Evolutionary conservation across 2,888 invertebrate genomes (phyloP), one percentile per base, ranked within the genome.

Genomic region (Epiperipatus broadwayi): DNA sequence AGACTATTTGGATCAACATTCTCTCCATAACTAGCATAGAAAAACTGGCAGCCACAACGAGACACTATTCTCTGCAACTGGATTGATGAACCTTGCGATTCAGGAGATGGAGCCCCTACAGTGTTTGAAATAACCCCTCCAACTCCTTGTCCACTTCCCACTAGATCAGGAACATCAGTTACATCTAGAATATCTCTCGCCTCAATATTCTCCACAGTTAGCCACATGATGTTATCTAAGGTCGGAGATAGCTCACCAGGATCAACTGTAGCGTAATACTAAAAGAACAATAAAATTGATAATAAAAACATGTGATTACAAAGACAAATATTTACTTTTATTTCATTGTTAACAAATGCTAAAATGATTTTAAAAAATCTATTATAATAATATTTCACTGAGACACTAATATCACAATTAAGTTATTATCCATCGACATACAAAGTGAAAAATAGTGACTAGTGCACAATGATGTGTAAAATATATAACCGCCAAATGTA

Each of bases 21-120:
- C 53, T 84, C 83, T 36, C 89, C 89, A 55, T 85, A 91, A 44
- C 79, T 78, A 37, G 83, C 85, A 59, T 89, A 97, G 65, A 87
- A 91, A 63, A 97, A 89, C 65, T 95, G 93, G 63, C 95, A 97
- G 54, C 83, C 83, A 64, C 97, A 95, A 2, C 91, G 70, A 0
- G 91, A 91, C 10, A 95, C 93, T 48, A 97, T 95, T 40, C 97
- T 69, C 65, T 97, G 95, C 15, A 97, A 64, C 69, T 95, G 67
- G 64, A 61, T 43, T 8, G 47, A 43, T n/a, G 42, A 35, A n/a
- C 36, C 44, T 21, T 45, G 36, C 3, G 44, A 41, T 8, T 49
- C 46, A 37, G 44, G 45, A 44, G 48, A 50, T 41, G 75, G 70
- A 16, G 77, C 78, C 12, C 84, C 85, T 2, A 89, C 87, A 0